Conservation (phyloP, 1,140 invertebrate species). For the Ostrea edulis region DNA sequence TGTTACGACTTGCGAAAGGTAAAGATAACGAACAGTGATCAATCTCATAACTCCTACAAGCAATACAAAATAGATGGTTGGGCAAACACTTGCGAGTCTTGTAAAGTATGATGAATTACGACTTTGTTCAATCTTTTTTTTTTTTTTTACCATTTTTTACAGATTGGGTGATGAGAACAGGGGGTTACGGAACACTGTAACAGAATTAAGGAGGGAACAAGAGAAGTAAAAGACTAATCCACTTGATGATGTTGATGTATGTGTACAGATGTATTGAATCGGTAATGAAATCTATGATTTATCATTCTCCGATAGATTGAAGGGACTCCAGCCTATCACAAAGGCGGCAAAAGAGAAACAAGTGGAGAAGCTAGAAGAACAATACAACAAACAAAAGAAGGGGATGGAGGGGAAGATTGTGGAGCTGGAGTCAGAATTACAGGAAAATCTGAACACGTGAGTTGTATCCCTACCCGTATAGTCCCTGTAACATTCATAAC, state of each 20-base stretch:
- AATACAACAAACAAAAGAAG: slow-evolving; percentile 49
- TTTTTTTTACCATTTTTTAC: neutral
- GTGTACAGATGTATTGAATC: too few relatives aligned
- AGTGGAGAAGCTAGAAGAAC: slow-evolving; percentile 42
- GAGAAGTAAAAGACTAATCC: slow-evolving; percentile 26
- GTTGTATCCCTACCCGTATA: neutral
- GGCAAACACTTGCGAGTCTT: too few relatives aligned
- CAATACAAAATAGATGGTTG: too few relatives aligned
- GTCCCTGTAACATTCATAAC: too few relatives aligned
- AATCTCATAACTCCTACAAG: too few relatives aligned
- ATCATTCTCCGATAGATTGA: slow-evolving; percentile 21
- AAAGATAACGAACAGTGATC: too few relatives aligned
- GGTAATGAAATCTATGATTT: neutral
- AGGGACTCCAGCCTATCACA: slow-evolving; percentile 48
- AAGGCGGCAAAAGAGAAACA: slow-evolving; percentile 46
- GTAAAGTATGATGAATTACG: neutral
- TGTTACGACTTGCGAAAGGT: too few relatives aligned
- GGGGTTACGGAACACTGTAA: neutral
- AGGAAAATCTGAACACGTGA: slow-evolving; percentile 45
- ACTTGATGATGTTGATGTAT: too few relatives aligned
- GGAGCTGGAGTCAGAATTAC: slow-evolving; percentile 50
- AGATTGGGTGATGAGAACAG: slow-evolving; percentile 49
- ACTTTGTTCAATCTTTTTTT: neutral
- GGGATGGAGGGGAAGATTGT: slow-evolving; percentile 54
- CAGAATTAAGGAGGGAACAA: slow-evolving; percentile 43